Base-by-base conservation (phyloP, 2,888 invertebrate species). In the Choreutis nemorana region DNA sequence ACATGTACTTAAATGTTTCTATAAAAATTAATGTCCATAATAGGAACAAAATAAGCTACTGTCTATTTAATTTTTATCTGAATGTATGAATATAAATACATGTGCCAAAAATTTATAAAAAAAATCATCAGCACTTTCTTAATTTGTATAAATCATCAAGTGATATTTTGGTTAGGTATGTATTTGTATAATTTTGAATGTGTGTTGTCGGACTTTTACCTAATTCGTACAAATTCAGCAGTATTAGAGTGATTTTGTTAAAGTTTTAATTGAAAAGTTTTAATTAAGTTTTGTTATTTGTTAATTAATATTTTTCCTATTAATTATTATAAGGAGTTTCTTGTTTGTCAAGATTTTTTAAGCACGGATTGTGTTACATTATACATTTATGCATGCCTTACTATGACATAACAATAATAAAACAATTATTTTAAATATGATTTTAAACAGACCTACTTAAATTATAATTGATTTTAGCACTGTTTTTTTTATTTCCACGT, bases 181-280 rank as follows among this genome's bases (percentile, higher is more conserved):
- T 31, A 30, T 28, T 31, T 23, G 6, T 14, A 30, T 24, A 14
- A 21, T 27, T 33, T n/a, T n/a, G n/a, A n/a, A n/a, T n/a, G n/a
- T 62, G 55, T 52, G 57, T 64, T 60, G 55, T 52, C 50, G 46
- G 54, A 33, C 27, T 55, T 61, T 70, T 70, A 71, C 70, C 67
- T 70, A 67, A 71, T 73, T 72, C 68, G 78, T 78, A 77, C 78
- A 78, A 77, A 78, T 71, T 65, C 65, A 64, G 72, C 77, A 78
- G 78, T 78, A 78, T 78, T 78, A 78, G 66, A 71, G 75, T 77
- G 77, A 77, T 78, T 78, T 75, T 75, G 75, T 78, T 77, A 78
- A 78, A 68, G 75, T 73, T 77, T 65, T 73, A 65, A 72, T 65
- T 64, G 67, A 68, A 49, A 61, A 47, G 62, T 63, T 60, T 71